A percentile compares a stretch with the other conserved stretches of the same genome.
Conservation (phyloP, 1,140 invertebrate species). For the Tetramorium simillimum region DNA sequence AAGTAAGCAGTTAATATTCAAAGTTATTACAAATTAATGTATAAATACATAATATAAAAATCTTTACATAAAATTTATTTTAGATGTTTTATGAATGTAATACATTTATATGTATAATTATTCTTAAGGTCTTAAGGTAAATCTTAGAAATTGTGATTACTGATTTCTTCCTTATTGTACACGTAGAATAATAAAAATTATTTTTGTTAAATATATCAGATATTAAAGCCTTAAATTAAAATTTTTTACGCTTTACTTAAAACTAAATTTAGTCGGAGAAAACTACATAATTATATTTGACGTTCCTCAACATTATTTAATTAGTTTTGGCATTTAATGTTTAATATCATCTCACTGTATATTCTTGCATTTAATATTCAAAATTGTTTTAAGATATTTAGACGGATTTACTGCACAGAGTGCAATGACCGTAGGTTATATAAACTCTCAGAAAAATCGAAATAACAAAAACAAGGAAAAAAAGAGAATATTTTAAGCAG, state of each 20-base stretch:
- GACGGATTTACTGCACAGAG: background rate
- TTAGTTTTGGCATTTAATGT: background rate
- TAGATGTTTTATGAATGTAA: background rate
- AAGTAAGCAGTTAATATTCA: too few relatives aligned
- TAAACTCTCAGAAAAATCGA: background rate
- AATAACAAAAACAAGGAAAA: background rate
- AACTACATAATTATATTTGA: background rate
- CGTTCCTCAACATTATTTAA: background rate
- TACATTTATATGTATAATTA: background rate
- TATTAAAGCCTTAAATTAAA: background rate
- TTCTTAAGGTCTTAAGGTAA: background rate
- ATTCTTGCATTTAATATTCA: background rate
- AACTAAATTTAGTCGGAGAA: background rate
- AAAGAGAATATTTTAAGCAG: background rate
- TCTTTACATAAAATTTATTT: background rate
- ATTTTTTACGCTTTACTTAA: background rate
- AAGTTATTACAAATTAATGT: background rate
- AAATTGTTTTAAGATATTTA: too few relatives aligned
- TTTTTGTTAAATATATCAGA: background rate
- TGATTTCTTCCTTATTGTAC: background rate
- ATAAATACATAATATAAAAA: background rate
- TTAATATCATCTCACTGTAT: background rate
- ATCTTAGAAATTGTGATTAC: background rate
- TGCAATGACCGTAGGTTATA: background rate
- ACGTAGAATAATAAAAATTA: background rate